A percentile compares a stretch with the other conserved stretches of the same genome.
phyloP scores from a whole-genome alignment of 2,113 vertebrate species.

The Plecotus auritus region DNA sequence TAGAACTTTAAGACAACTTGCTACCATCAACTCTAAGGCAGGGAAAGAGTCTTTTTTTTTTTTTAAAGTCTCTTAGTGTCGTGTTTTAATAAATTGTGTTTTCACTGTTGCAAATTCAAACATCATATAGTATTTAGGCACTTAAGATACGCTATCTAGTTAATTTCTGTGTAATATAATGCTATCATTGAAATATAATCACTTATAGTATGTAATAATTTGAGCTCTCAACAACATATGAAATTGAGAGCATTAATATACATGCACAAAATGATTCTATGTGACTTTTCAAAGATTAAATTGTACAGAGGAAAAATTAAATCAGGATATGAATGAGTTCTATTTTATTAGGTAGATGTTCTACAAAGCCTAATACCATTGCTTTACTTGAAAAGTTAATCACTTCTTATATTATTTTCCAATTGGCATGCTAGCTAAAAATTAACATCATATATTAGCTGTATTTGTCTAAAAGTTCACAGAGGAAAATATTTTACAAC shows the following conservation, averaged over 20 bases:
- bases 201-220: constrained; percentile 37
- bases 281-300: constrained; percentile 80
- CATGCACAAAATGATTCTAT: constrained; percentile 75
- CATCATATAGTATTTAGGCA: neutral
- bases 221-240: constrained; percentile 68
- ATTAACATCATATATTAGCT: constrained; percentile 73
- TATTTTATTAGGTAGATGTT: constrained; percentile 77
- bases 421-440: constrained; percentile 71
- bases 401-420: constrained; percentile 73
- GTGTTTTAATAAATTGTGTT: constrained; percentile 2
- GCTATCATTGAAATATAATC: constrained; percentile 61
- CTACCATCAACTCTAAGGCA: neutral
- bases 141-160: neutral
- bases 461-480: constrained; percentile 68
- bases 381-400: constrained; percentile 79
- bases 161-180: constrained; percentile 65
- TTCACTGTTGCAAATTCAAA: constrained; percentile 32
- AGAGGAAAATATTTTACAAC: constrained; percentile 72
- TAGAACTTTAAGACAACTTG: constrained; percentile 16
- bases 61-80: neutral
- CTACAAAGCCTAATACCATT: constrained; percentile 74
- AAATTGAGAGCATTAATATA: constrained; percentile 76
- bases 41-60: neutral
- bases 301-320: constrained; percentile 81
- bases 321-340: constrained; percentile 82